Evolutionary conservation across 2,797 vertebrate genomes (phyloP), one percentile per base, ranked within the genome.

Genomic region (Brachymystax lenok): DNA sequence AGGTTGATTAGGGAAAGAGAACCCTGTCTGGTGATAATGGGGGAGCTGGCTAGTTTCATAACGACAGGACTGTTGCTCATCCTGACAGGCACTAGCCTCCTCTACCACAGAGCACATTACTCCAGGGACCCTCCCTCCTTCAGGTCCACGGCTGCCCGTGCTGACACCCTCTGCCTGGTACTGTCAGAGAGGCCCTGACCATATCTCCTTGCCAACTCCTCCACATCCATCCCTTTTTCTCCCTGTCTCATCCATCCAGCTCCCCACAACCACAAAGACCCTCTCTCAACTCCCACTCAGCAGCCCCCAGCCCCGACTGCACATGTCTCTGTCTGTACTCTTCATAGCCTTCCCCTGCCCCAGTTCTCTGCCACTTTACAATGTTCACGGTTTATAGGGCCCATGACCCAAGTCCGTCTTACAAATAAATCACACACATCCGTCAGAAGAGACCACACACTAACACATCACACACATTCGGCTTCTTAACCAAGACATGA

Each of bases 11-110:
- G 19, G 50, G 61, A 69, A 21, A 83, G 84, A 86, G 85, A 80
- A 83, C 84, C 87, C 84, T 88, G 75, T 73, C 74, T 75, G 80
- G 81, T 84, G 81, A 84, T 83, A 78, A 80, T 75, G 69, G 77
- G 54, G 61, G 74, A 77, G 80, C 86, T 89, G 88, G 71, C 79
- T 84, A 83, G 81, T 85, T 54, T 89, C 88, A 89, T 77, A 66
- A 56, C 74, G 85, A 84, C 86, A 86, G 82, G 76, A 51, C 77
- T 83, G 85, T 88, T 77, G 80, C 74, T 89, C 88, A 88, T 83
- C 71, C 77, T 80, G 86, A 89, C 88, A 89, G 85, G 73, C 69
- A 61, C 78, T 71, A 74, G 82, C 51, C 88, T 86, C 88, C 83
- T 82, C 69, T 51, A 79, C 77, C 80, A 33, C 64, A 69, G 73